These are phyloP conservation scores for Lathamus discolor DNA, from an alignment of 2,113 vertebrate genomes.

Conservation along the genomic window DNA sequence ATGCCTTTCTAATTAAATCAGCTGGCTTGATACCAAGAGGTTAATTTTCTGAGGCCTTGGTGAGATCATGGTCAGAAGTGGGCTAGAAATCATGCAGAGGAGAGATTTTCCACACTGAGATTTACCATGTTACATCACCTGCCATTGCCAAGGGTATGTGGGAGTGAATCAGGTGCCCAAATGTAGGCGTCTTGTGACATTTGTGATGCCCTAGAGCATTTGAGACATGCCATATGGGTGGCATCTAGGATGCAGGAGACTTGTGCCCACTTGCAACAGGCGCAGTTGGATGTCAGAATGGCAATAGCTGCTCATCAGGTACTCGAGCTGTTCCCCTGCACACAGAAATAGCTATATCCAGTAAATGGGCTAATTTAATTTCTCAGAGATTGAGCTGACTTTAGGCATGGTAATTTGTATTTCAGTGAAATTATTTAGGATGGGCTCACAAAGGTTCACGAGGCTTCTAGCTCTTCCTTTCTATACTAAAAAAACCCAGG, in stretches of 20 bases:
- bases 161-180: background rate
- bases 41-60: background rate
- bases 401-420: background rate
- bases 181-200: background rate
- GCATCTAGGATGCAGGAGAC: background rate
- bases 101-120: background rate
- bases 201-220: background rate
- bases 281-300: background rate
- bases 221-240: background rate
- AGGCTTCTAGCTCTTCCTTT: background rate
- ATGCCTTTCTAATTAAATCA: background rate
- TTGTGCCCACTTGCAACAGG: background rate
- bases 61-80: background rate
- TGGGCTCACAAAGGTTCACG: background rate
- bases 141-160: background rate
- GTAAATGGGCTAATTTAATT: background rate
- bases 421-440: constrained; percentile 8
- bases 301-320: background rate
- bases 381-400: background rate
- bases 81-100: background rate
- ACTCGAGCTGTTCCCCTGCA: background rate
- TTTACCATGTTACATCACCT: background rate
- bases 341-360: background rate
- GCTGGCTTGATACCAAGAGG: background rate
- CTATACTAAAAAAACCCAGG: background rate